Conservation (phyloP, 2,797 vertebrate species). For the Danio albolineatus region DNA sequence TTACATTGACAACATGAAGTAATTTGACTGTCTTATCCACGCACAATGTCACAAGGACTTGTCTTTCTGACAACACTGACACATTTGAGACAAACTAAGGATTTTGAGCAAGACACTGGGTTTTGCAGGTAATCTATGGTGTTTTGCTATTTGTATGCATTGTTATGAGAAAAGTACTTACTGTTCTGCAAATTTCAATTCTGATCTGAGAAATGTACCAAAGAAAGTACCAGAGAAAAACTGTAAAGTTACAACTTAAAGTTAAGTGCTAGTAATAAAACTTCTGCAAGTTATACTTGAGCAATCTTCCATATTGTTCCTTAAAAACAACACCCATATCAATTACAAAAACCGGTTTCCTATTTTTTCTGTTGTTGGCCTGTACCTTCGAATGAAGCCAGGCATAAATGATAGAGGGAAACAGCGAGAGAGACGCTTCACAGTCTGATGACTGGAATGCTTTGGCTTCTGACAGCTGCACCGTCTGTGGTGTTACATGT, state of each 20-base stretch:
- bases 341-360: constrained; percentile 39
- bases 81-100: no score
- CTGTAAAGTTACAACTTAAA: neutral
- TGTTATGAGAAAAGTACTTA: no score
- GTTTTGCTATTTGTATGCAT: no score
- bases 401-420: neutral
- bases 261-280: neutral
- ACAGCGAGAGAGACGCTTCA: neutral
- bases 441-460: constrained; percentile 44
- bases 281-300: neutral
- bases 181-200: no score
- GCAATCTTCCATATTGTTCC: neutral
- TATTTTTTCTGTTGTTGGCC: neutral
- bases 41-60: no score
- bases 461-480: constrained; percentile 46
- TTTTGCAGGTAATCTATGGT: no score
- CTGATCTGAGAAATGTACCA: no score
- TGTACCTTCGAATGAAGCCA: neutral
- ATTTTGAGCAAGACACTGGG: no score
- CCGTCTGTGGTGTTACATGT: neutral
- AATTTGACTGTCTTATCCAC: no score
- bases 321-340: constrained; percentile 37
- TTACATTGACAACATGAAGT: no score
- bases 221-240: no score
- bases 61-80: no score